phyloP scores from a whole-genome alignment of 2,888 invertebrate genomes.

The Synanthedon vespiformis region DNA sequence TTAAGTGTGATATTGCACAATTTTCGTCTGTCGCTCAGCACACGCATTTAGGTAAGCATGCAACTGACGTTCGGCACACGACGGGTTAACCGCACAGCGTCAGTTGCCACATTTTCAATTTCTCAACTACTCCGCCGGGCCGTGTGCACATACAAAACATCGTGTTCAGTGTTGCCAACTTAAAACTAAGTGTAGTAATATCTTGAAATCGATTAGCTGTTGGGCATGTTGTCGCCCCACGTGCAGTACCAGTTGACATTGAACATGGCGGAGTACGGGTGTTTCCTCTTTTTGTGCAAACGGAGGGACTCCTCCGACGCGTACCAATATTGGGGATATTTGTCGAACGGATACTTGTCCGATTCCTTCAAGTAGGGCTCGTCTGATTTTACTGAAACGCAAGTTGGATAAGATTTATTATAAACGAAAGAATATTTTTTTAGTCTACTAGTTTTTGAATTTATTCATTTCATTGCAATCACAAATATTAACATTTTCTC shows the following conservation, averaged over 20 bases:
- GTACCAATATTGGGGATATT: slow-evolving; percentile 56
- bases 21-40: too few relatives aligned
- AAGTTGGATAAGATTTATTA: background rate
- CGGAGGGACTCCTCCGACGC: slow-evolving; percentile 55
- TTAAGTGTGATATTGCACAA: too few relatives aligned
- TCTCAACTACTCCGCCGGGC: too few relatives aligned
- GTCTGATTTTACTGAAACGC: slow-evolving; percentile 32
- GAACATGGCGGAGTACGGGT: slow-evolving; percentile 51
- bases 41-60: too few relatives aligned
- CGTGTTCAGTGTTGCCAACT: slow-evolving; percentile 11
- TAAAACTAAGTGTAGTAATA: slow-evolving; percentile 7
- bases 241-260: slow-evolving; percentile 46
- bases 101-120: too few relatives aligned
- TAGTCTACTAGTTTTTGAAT: too few relatives aligned
- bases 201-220: slow-evolving; percentile 37
- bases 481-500: too few relatives aligned
- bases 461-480: too few relatives aligned
- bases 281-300: slow-evolving; percentile 56
- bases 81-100: too few relatives aligned
- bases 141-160: background rate
- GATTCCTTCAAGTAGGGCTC: slow-evolving; percentile 48
- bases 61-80: too few relatives aligned
- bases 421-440: too few relatives aligned
- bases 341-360: slow-evolving; percentile 43
- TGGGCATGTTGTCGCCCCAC: slow-evolving; percentile 43